These are phyloP conservation scores for Apamea epomidion DNA, from an alignment of 2,888 invertebrate genomes.

Conservation along the genomic window DNA sequence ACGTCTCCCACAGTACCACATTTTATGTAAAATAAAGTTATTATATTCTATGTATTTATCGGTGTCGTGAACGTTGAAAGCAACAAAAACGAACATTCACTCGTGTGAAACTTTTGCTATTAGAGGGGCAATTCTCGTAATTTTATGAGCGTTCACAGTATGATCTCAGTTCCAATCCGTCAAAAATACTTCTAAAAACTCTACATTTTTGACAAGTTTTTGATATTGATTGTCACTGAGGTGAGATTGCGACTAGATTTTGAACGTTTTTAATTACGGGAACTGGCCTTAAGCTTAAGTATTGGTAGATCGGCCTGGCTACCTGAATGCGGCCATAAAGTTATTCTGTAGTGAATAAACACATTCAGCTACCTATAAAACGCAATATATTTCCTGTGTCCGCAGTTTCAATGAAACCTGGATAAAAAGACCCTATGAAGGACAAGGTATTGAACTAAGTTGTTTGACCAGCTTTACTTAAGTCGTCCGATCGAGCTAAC, in stretches of 20 bases:
- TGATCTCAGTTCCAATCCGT: too few relatives aligned
- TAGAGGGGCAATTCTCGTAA: too few relatives aligned
- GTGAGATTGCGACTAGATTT: too few relatives aligned
- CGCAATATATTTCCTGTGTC: not conserved
- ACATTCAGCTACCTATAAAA: not conserved
- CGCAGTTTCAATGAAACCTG: not conserved
- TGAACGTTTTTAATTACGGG: too few relatives aligned
- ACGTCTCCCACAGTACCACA: too few relatives aligned
- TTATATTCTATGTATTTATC: too few relatives aligned
- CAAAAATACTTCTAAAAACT: too few relatives aligned
- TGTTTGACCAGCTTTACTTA: constrained; percentile 8
- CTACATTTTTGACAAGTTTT: too few relatives aligned
- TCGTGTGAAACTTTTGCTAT: not conserved
- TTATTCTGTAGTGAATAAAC: not conserved
- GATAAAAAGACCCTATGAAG: not conserved
- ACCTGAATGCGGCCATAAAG: not conserved
- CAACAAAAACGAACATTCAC: not conserved
- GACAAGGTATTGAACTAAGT: constrained; percentile 20
- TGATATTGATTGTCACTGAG: too few relatives aligned
- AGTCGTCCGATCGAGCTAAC: constrained; percentile 19
- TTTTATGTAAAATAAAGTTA: too few relatives aligned
- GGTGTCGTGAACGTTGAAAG: too few relatives aligned
- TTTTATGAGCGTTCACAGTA: too few relatives aligned
- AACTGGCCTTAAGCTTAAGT: not conserved
- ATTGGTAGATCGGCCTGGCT: not conserved